Evolutionary conservation across 2,113 vertebrate species (phyloP).

Genomic region (Taurulus bubalis): DNA sequence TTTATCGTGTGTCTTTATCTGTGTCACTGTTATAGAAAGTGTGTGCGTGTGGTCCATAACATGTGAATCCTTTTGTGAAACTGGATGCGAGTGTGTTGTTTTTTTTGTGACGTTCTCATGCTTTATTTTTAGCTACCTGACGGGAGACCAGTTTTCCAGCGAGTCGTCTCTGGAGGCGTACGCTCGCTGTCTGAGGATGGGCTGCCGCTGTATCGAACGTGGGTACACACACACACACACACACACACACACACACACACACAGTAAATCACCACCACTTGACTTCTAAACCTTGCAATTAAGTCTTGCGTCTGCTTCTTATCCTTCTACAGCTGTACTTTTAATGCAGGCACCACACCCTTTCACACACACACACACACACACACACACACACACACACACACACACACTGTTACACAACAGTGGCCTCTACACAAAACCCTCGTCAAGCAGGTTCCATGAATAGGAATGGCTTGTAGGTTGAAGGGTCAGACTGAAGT

Average conservation of each 20-base stretch:
- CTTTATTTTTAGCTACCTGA: conserved; percentile 92
- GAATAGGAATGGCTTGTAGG: conserved; percentile 4
- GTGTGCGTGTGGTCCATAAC: conserved; percentile 16
- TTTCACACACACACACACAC: background rate
- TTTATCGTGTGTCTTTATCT: no score
- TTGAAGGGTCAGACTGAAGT: conserved; percentile 3
- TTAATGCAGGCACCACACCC: conserved; percentile 28
- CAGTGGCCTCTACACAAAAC: conserved; percentile 3
- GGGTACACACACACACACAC: conserved; percentile 64
- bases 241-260: background rate
- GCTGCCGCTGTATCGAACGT: conserved; percentile 98
- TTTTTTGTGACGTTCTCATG: conserved; percentile 23
- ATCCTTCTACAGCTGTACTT: conserved; percentile 10
- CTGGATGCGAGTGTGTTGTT: background rate
- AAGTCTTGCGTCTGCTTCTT: background rate
- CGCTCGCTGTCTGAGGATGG: conserved; percentile 96
- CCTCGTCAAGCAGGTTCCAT: conserved; percentile 58
- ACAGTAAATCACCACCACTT: conserved; percentile 18
- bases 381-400: no score
- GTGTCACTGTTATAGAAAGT: background rate
- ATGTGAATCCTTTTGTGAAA: conserved; percentile 8
- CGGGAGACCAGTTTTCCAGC: conserved; percentile 98
- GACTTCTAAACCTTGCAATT: conserved; percentile 27
- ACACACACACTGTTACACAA: conserved; percentile 38
- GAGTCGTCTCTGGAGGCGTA: conserved; percentile 98